A percentile compares a stretch with the other conserved stretches of the same genome.
These are phyloP conservation scores for Cepaea nemoralis DNA, from an alignment of 1,140 invertebrate species.

Conservation along the genomic window DNA sequence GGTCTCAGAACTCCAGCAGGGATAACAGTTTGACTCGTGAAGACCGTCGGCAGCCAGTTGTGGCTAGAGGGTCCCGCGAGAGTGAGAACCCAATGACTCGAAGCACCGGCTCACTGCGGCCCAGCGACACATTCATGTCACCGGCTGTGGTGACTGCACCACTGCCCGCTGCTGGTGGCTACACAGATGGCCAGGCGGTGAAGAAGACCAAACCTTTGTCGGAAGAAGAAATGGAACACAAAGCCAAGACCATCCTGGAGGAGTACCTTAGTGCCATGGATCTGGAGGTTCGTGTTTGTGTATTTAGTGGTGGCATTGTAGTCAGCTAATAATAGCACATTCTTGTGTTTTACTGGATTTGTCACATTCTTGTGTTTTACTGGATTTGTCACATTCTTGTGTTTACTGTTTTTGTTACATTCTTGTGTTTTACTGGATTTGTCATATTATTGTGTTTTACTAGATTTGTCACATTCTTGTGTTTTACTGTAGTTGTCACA, in stretches of 20 bases:
- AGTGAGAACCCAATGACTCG: conserved; percentile 16
- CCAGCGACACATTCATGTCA: background rate
- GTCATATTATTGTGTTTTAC: too few species aligned
- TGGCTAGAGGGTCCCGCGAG: conserved; percentile 28
- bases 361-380: too few species aligned
- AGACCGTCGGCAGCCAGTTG: conserved; percentile 7
- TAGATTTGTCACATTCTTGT: too few species aligned
- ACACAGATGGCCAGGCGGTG: background rate
- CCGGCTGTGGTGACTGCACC: background rate
- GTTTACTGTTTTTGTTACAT: too few species aligned
- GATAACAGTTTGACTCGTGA: conserved; percentile 39
- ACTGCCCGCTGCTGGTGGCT: background rate
- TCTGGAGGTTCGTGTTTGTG: conserved; percentile 67
- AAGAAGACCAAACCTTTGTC: conserved; percentile 49
- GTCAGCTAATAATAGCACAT: too few species aligned
- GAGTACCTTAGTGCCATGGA: conserved; percentile 71
- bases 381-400: too few species aligned
- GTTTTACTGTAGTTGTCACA: too few species aligned
- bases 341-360: too few species aligned
- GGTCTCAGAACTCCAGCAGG: conserved; percentile 38
- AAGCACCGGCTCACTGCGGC: conserved; percentile 10
- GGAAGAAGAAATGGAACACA: conserved; percentile 69
- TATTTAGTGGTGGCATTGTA: too few species aligned
- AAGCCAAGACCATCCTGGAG: conserved; percentile 70
- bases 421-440: too few species aligned